These are phyloP conservation scores for Neodiprion virginianus DNA, from an alignment of 1,140 invertebrate genomes.

Conservation along the genomic window DNA sequence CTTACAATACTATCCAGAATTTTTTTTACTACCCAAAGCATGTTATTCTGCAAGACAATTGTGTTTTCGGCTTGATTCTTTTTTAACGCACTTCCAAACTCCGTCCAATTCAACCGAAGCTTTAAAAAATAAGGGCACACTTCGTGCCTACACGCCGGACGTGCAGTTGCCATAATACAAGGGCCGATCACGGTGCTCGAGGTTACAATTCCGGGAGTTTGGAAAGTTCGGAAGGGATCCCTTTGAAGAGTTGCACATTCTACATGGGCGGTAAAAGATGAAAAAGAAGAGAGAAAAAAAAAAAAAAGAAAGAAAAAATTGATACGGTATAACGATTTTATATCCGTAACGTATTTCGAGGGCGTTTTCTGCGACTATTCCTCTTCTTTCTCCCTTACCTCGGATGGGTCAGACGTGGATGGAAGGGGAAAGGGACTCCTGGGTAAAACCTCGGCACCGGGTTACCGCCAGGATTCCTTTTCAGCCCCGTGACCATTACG, in stretches of 20 bases:
- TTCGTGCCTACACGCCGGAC: no score
- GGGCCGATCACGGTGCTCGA: no score
- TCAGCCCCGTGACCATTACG: constrained; percentile 55
- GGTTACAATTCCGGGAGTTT: no score
- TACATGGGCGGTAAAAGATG: neutral
- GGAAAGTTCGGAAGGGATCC: neutral
- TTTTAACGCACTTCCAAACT: no score
- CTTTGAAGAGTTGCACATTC: neutral
- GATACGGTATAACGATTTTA: neutral
- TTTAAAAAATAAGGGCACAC: no score
- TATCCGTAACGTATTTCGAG: neutral
- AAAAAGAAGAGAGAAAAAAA: neutral
- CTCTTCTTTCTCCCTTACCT: neutral
- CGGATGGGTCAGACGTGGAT: constrained; percentile 16
- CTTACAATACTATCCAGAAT: no score
- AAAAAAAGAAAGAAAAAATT: neutral
- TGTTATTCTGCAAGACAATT: no score
- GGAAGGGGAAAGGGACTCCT: constrained; percentile 21
- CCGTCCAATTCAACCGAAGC: no score
- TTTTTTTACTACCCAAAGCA: no score
- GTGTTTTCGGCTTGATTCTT: no score
- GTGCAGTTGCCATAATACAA: no score
- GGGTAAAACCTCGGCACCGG: no score
- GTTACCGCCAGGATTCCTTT: neutral
- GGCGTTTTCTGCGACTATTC: constrained; percentile 10